Percentiles rank a stretch among this genome's conserved stretches.
Evolutionary conservation across 1,140 invertebrate species (phyloP).

Genomic region (Theocolax elegans): DNA sequence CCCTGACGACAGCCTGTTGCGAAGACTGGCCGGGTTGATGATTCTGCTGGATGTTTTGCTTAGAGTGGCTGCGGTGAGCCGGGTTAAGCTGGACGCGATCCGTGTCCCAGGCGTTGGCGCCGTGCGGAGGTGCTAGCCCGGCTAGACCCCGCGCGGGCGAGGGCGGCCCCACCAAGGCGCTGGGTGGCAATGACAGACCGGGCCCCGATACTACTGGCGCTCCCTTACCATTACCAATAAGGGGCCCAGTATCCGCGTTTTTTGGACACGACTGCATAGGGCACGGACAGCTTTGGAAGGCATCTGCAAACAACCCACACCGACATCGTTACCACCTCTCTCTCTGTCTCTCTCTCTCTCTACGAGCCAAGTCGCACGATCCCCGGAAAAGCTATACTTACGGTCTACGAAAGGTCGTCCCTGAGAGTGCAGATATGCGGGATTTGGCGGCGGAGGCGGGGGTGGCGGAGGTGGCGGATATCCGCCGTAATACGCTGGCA

Average conservation of each 20-base stretch:
- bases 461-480: slow-evolving; percentile 76
- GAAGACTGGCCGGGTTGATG: slow-evolving; percentile 11
- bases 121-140: slow-evolving; percentile 72
- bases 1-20: not conserved
- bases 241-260: slow-evolving; percentile 96
- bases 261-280: slow-evolving; percentile 93
- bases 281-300: slow-evolving; percentile 81
- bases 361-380: too few species aligned
- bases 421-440: slow-evolving; percentile 67
- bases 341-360: too few species aligned
- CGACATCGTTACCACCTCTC: too few species aligned
- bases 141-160: slow-evolving; percentile 70
- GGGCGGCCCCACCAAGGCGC: slow-evolving; percentile 67
- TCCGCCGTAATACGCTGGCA: slow-evolving; percentile 64
- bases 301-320: slow-evolving; percentile 69
- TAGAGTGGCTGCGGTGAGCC: slow-evolving; percentile 68
- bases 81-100: slow-evolving; percentile 75
- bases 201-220: slow-evolving; percentile 76
- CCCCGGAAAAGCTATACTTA: too few species aligned
- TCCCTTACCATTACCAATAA: slow-evolving; percentile 85
- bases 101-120: slow-evolving; percentile 71
- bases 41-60: not conserved
- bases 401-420: slow-evolving; percentile 65
- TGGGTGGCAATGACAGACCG: slow-evolving; percentile 73
- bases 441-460: slow-evolving; percentile 74